These are phyloP conservation scores for Amphiduros pacificus DNA, from an alignment of 2,888 invertebrate genomes.

Conservation along the genomic window DNA sequence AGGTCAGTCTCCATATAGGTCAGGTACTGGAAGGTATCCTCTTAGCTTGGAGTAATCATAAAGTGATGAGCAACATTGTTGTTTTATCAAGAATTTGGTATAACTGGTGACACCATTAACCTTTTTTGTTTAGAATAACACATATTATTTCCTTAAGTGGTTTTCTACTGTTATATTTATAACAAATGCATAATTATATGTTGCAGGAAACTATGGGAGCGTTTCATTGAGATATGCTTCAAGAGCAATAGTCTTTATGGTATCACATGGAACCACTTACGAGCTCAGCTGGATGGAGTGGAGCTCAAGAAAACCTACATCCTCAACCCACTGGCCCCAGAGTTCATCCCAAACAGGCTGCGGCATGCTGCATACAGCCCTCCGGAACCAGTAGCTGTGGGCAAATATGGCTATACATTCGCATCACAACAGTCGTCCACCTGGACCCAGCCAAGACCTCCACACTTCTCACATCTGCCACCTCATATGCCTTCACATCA, in stretches of 20 bases:
- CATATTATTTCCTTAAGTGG: no score
- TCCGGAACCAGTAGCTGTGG: constrained; percentile 25
- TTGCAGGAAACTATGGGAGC: constrained; percentile 75
- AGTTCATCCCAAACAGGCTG: constrained; percentile 69
- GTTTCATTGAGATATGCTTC: constrained; percentile 74
- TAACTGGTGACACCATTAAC: no score
- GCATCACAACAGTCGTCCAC: no score
- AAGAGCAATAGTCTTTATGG: constrained; percentile 74
- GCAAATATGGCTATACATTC: constrained; percentile 27
- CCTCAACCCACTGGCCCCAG: constrained; percentile 80
- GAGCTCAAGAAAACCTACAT: constrained; percentile 76
- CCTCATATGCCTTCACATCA: no score
- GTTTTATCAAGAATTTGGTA: no score
- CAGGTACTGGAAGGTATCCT: no score
- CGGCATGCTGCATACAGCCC: constrained; percentile 19
- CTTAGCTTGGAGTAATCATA: no score
- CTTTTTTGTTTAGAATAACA: no score
- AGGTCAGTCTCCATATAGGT: constrained; percentile 61
- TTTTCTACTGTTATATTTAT: not conserved
- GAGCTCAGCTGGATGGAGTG: constrained; percentile 72
- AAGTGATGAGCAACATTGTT: no score
- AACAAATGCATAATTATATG: no score
- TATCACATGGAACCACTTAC: constrained; percentile 71
- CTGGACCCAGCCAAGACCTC: not conserved
- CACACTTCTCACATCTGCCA: not conserved